Conservation (phyloP, 2,113 vertebrate genomes). For the Urocitellus parryii region DNA sequence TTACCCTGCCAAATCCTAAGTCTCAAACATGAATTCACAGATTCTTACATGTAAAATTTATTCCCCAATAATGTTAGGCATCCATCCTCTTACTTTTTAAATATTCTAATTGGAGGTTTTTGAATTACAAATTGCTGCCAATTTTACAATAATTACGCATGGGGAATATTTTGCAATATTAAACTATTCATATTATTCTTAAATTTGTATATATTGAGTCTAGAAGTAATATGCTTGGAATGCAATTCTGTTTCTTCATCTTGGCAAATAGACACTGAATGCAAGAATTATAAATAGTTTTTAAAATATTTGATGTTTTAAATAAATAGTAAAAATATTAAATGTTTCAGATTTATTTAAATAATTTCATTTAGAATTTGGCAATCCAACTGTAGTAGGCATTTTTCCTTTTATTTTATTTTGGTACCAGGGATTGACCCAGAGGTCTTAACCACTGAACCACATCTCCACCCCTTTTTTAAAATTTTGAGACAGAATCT, state of each 20-base stretch:
- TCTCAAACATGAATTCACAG: neutral
- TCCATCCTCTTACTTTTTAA: neutral
- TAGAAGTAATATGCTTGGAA: neutral
- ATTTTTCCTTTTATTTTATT: conserved; percentile 34
- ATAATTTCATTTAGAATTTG: conserved; percentile 24
- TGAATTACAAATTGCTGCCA: neutral
- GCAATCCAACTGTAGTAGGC: neutral
- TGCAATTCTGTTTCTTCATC: conserved; percentile 25
- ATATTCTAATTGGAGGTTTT: neutral
- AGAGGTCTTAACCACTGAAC: too few species aligned
- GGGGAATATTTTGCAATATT: conserved; percentile 7
- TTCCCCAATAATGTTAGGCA: neutral
- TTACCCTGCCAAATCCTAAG: neutral
- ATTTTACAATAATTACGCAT: neutral
- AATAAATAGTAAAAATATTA: neutral
- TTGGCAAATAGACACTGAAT: neutral
- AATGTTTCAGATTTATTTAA: neutral
- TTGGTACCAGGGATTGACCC: too few species aligned
- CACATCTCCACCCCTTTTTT: too few species aligned
- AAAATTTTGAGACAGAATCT: too few species aligned
- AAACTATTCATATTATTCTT: neutral
- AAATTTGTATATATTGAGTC: neutral
- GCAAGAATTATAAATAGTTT: neutral
- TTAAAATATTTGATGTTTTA: neutral
- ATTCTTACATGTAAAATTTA: neutral